Conservation (phyloP, 2,113 vertebrate genomes). For the Chaetops frenatus region DNA sequence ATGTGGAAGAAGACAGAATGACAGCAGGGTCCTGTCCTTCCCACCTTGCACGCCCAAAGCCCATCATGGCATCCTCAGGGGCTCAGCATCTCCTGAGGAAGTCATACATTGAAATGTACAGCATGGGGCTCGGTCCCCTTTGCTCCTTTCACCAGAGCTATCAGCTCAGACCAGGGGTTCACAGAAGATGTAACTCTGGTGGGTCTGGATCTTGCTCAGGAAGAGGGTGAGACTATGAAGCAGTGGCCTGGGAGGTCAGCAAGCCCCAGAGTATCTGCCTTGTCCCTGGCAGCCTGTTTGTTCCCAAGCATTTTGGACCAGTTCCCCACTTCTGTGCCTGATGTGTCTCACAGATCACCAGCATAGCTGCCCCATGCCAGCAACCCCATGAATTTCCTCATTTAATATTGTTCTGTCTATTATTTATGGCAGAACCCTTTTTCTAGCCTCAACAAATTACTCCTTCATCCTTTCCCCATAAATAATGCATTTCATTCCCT, state of each 20-base stretch:
- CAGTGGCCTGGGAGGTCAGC: background rate
- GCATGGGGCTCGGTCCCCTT: accelerated
- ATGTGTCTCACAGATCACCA: background rate
- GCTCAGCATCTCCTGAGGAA: background rate
- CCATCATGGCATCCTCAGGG: background rate
- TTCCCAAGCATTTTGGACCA: background rate
- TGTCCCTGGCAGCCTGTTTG: background rate
- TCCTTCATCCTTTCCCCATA: background rate
- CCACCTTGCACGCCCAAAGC: accelerated
- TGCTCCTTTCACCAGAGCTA: background rate
- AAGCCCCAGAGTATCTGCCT: background rate
- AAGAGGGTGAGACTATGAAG: background rate
- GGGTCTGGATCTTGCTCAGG: background rate
- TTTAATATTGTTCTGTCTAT: background rate
- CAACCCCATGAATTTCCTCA: background rate
- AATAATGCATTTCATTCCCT: background rate
- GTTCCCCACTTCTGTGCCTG: background rate
- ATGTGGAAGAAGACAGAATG: background rate
- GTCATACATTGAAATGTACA: accelerated
- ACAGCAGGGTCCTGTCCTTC: background rate
- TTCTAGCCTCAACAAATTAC: background rate
- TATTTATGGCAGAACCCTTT: background rate
- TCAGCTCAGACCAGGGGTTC: background rate
- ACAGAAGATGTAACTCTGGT: background rate
- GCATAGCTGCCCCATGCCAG: background rate